Evolutionary conservation across 2,797 vertebrate species (phyloP).

Genomic region (Epinephelus coioides): DNA sequence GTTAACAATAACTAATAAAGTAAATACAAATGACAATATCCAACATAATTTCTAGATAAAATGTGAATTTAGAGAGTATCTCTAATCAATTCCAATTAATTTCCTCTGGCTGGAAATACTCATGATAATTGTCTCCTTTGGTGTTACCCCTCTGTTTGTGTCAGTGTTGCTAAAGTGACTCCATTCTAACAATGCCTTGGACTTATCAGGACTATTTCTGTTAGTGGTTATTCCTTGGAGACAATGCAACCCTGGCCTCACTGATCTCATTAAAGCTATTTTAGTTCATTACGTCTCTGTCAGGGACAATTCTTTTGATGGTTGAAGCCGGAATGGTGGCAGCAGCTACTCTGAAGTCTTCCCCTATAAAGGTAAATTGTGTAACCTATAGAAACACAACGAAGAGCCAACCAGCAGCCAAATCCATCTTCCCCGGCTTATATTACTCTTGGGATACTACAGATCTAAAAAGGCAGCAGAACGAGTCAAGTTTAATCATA

Average conservation of each 20-base stretch:
- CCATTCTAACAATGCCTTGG: conserved; percentile 59
- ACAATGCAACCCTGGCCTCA: conserved; percentile 49
- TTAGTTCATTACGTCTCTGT: conserved; percentile 77
- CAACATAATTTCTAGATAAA: not conserved
- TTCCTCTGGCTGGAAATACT: conserved; percentile 14
- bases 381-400: conserved; percentile 47
- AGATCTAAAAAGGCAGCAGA: conserved; percentile 58
- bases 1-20: not conserved
- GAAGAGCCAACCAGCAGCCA: conserved; percentile 35
- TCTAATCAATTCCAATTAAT: not conserved
- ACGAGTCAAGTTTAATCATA: conserved; percentile 71
- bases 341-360: conserved; percentile 61
- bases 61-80: not conserved
- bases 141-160: conserved; percentile 38
- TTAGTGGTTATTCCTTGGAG: conserved; percentile 49
- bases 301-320: conserved; percentile 66
- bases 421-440: conserved; percentile 71
- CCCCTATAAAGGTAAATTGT: conserved; percentile 51
- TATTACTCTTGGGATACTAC: conserved; percentile 70
- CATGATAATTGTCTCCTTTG: conserved; percentile 42
- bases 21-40: not conserved
- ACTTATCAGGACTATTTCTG: conserved; percentile 80
- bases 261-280: conserved; percentile 79
- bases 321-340: conserved; percentile 51
- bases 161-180: conserved; percentile 59